A percentile compares a stretch with the other conserved stretches of the same genome.
phyloP scores from a whole-genome alignment of 2,888 invertebrate species.

The Rapana venosa region DNA sequence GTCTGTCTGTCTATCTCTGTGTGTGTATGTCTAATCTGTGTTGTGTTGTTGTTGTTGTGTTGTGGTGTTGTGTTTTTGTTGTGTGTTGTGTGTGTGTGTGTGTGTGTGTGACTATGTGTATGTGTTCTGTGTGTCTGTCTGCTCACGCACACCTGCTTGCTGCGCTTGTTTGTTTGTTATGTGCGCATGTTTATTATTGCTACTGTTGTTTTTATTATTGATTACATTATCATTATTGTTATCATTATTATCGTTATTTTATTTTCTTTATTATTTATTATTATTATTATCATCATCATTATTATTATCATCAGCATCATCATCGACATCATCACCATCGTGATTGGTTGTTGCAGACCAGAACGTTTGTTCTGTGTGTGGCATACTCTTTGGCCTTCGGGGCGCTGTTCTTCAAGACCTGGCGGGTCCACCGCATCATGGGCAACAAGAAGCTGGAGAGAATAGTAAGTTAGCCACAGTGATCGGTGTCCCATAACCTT shows the following conservation, averaged over 20 bases:
- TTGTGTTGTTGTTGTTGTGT: too few species aligned
- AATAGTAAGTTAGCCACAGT: constrained; percentile 12
- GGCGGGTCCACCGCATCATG: constrained; percentile 96
- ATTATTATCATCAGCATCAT: neutral
- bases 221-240: neutral
- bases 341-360: neutral
- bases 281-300: neutral
- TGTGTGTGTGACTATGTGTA: too few species aligned
- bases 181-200: too few species aligned
- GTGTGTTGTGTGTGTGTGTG: too few species aligned
- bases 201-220: too few species aligned
- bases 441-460: constrained; percentile 37
- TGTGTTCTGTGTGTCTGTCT: too few species aligned
- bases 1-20: too few species aligned
- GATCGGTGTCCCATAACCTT: too few species aligned
- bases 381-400: constrained; percentile 99
- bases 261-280: neutral
- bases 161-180: too few species aligned
- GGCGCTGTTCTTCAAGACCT: constrained; percentile 99
- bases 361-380: constrained; percentile 18
- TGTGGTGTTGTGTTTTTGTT: too few species aligned
- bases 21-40: too few species aligned
- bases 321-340: neutral
- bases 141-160: too few species aligned
- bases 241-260: neutral